Conservation (phyloP, 1,140 invertebrate genomes). For the Listronotus oregonensis region DNA sequence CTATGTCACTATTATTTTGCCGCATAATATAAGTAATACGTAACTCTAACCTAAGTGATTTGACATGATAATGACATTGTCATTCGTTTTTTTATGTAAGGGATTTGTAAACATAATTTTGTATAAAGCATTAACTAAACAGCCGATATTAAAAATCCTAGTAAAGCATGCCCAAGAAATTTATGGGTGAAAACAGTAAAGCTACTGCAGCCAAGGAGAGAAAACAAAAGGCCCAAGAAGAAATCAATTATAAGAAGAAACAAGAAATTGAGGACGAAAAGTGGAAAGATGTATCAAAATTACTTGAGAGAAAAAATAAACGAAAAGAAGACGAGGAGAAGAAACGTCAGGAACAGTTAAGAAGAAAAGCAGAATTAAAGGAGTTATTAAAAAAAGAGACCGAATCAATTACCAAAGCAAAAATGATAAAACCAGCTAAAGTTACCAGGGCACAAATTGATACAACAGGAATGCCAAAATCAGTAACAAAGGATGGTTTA, state of each 20-base stretch:
- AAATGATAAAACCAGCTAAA: conserved; percentile 67
- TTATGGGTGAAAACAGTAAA: conserved; percentile 80
- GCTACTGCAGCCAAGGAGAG: conserved; percentile 83
- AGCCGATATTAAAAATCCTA: too few relatives aligned
- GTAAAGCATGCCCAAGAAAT: conserved; percentile 83
- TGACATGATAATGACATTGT: too few relatives aligned
- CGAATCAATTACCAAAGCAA: conserved; percentile 60
- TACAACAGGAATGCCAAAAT: conserved; percentile 67
- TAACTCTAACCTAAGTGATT: too few relatives aligned
- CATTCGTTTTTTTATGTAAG: too few relatives aligned
- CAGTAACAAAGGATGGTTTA: neutral
- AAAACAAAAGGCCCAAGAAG: conserved; percentile 76
- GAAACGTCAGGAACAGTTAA: conserved; percentile 80
- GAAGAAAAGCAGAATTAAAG: conserved; percentile 88
- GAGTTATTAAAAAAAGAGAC: conserved; percentile 87
- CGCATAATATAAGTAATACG: too few relatives aligned
- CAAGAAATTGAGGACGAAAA: conserved; percentile 81
- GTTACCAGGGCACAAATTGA: conserved; percentile 49
- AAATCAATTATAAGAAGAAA: conserved; percentile 70
- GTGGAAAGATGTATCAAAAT: conserved; percentile 94
- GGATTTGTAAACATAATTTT: too few relatives aligned
- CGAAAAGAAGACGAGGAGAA: conserved; percentile 90
- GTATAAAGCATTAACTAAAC: neutral
- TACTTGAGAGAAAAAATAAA: conserved; percentile 83
- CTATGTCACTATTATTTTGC: too few relatives aligned